Conservation (phyloP, 2,113 vertebrate genomes). For the Strix uralensis region DNA sequence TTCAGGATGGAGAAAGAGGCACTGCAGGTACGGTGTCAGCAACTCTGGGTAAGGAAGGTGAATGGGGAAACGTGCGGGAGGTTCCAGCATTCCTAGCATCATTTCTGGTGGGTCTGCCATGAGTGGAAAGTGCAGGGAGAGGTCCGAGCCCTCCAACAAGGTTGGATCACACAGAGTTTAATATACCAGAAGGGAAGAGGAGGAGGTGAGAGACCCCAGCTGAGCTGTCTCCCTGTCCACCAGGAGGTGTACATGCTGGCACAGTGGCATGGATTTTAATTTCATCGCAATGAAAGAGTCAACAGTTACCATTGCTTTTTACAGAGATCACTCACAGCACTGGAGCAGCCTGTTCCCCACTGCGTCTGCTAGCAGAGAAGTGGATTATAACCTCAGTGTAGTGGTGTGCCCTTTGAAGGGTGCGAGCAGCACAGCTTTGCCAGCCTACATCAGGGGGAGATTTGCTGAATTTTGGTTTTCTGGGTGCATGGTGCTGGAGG, state of each 20-base stretch:
- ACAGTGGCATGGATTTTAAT: not conserved
- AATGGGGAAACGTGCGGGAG: not conserved
- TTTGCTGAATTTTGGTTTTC: not conserved
- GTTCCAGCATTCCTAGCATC: not conserved
- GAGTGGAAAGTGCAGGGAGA: not conserved
- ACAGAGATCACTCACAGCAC: not conserved
- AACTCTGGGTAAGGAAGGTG: not conserved
- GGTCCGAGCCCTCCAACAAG: not conserved
- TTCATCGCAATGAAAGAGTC: not conserved
- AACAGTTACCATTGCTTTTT: not conserved
- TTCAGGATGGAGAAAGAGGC: not conserved
- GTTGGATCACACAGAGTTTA: not conserved
- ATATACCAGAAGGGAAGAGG: not conserved
- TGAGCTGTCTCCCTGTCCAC: not conserved
- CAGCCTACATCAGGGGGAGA: not conserved
- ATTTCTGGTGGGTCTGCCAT: not conserved
- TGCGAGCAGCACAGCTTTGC: not conserved
- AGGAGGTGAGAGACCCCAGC: fast-evolving
- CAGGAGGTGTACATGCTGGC: not conserved
- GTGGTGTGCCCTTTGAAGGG: not conserved
- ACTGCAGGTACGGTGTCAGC: not conserved
- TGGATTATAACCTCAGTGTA: fast-evolving
- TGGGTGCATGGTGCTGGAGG: not conserved
- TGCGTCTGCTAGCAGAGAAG: not conserved
- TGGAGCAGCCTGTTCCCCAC: not conserved